Percentiles rank a stretch among this genome's conserved stretches.
These are phyloP conservation scores for Onychorhynchus coronatus DNA, from an alignment of 2,113 vertebrate genomes.

Conservation along the genomic window DNA sequence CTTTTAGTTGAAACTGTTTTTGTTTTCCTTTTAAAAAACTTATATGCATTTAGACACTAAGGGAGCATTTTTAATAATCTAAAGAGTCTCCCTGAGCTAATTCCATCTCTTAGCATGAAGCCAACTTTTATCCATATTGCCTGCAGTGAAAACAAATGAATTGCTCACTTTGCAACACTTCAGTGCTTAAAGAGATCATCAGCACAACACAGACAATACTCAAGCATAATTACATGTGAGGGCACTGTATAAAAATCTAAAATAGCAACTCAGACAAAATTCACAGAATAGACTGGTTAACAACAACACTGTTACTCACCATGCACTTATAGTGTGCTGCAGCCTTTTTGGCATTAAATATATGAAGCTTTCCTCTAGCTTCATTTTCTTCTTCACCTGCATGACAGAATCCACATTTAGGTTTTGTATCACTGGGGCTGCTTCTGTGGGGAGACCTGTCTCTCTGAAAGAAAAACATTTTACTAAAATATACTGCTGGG, in stretches of 20 bases:
- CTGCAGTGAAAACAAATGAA: conserved; percentile 48
- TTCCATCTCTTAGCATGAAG: conserved; percentile 13
- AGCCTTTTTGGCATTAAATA: conserved; percentile 96
- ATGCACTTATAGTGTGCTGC: conserved; percentile 99
- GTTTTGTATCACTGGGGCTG: conserved; percentile 89
- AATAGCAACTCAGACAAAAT: not conserved
- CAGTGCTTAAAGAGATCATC: conserved; percentile 3
- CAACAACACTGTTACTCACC: conserved; percentile 75
- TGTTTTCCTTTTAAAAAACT: not conserved
- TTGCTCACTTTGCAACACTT: conserved; percentile 21
- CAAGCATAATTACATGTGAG: conserved; percentile 18
- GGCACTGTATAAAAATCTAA: not conserved
- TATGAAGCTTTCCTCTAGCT: conserved; percentile 93
- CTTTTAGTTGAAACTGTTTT: not conserved
- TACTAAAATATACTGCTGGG: conserved; percentile 64
- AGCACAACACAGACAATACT: conserved; percentile 14
- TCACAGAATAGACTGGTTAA: not conserved
- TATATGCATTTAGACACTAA: not conserved
- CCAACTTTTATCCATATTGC: conserved; percentile 31
- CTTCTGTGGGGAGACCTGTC: conserved; percentile 93
- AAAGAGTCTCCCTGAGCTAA: conserved; percentile 31
- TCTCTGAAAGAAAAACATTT: conserved; percentile 81
- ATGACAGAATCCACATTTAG: conserved; percentile 98
- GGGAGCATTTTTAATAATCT: conserved; percentile 5
- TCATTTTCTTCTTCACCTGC: conserved; percentile 96